Percentiles rank a stretch among this genome's conserved stretches.
Conservation (phyloP, 1,140 invertebrate genomes). For the Hormaphis cornu region DNA sequence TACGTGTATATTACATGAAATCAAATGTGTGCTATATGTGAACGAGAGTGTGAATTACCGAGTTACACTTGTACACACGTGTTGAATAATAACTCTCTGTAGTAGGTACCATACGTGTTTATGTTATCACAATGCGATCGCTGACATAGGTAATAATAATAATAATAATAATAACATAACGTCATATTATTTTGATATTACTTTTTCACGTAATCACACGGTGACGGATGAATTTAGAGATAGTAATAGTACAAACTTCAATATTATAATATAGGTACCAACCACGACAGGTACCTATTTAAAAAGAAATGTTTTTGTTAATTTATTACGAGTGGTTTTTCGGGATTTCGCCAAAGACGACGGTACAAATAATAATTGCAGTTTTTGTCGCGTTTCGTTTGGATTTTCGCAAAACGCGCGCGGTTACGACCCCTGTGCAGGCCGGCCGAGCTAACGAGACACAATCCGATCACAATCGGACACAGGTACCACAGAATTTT, state of each 20-base stretch:
- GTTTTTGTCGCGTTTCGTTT: too few species aligned
- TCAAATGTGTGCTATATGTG: neutral
- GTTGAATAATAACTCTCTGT: neutral
- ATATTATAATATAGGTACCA: neutral
- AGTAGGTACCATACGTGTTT: neutral
- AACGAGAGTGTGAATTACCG: conserved; percentile 17
- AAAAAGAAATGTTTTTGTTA: too few species aligned
- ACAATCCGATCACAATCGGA: too few species aligned
- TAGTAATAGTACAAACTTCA: neutral
- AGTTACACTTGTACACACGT: neutral
- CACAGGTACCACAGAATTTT: too few species aligned
- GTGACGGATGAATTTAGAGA: neutral
- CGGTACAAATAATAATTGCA: too few species aligned
- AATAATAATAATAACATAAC: neutral
- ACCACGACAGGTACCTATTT: neutral
- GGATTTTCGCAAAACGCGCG: neutral
- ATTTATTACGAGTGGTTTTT: too few species aligned
- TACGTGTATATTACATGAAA: neutral
- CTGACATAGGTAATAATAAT: neutral
- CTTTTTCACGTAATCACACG: neutral
- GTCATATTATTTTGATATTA: neutral
- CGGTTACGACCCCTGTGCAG: neutral
- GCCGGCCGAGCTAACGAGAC: neutral
- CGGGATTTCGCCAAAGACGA: too few species aligned
- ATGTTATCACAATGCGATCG: neutral